Evolutionary conservation across 2,888 invertebrate genomes (phyloP).

Genomic region (Brachyopa scutellaris): DNA sequence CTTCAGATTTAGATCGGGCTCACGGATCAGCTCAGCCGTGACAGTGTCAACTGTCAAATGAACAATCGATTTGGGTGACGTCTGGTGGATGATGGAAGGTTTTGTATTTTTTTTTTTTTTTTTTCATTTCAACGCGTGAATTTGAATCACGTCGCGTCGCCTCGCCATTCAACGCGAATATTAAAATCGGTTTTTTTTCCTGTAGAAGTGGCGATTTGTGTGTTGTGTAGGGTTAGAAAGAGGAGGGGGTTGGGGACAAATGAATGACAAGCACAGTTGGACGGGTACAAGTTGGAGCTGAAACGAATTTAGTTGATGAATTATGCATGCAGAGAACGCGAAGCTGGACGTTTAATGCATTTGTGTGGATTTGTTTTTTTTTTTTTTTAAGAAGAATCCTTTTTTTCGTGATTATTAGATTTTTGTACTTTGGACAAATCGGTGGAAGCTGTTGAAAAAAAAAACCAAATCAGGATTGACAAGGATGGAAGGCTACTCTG

Average conservation of each 20-base stretch:
- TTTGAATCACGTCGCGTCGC: slow-evolving; percentile 53
- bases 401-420: background rate
- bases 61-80: slow-evolving; percentile 66
- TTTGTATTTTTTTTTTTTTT: background rate
- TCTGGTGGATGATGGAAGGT: slow-evolving; percentile 1
- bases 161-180: slow-evolving; percentile 35
- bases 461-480: too few species aligned
- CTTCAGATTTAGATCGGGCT: slow-evolving; percentile 13
- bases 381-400: background rate
- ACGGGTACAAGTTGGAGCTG: slow-evolving; percentile 1
- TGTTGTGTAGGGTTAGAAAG: background rate
- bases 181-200: slow-evolving; percentile 29
- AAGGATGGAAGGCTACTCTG: too few species aligned
- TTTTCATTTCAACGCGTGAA: slow-evolving; percentile 22
- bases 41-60: slow-evolving; percentile 68
- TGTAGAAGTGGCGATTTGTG: slow-evolving; percentile 5
- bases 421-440: background rate
- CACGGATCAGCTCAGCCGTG: slow-evolving; percentile 65
- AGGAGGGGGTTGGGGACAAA: background rate
- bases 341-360: slow-evolving; percentile 41
- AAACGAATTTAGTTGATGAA: slow-evolving; percentile 35
- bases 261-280: slow-evolving; percentile 5
- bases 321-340: slow-evolving; percentile 45
- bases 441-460: background rate
- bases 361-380: background rate